phyloP scores from a whole-genome alignment of 2,888 invertebrate genomes.

The Gryllus longicercus region DNA sequence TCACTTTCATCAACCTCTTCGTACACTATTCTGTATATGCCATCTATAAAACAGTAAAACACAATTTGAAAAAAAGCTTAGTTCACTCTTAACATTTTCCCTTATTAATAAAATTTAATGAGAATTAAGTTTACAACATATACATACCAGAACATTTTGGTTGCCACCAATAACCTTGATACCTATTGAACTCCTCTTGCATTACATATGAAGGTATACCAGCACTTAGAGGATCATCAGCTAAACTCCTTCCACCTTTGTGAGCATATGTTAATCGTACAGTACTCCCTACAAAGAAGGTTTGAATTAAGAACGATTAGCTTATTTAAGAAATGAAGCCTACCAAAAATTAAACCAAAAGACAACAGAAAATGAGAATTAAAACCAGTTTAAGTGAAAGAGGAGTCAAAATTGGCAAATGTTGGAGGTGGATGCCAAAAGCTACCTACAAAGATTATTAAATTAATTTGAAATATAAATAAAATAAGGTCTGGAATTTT shows the following conservation, averaged over 20 bases:
- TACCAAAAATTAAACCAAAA: no score
- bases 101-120: constrained; percentile 24
- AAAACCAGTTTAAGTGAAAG: no score
- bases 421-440: no score
- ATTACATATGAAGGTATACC: constrained; percentile 98
- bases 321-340: no score
- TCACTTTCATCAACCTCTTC: constrained; percentile 86
- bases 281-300: constrained; percentile 56
- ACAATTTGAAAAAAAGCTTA: not conserved
- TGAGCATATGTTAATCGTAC: constrained; percentile 68
- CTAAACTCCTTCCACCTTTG: constrained; percentile 63
- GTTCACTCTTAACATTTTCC: constrained; percentile 3
- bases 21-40: constrained; percentile 75
- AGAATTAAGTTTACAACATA: not conserved
- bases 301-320: no score
- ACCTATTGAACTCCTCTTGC: constrained; percentile 96
- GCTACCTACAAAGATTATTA: no score
- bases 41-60: constrained; percentile 53
- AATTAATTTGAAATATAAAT: no score
- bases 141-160: constrained; percentile 64
- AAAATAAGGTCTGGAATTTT: no score
- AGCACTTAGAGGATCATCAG: constrained; percentile 82
- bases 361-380: no score
- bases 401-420: no score
- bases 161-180: constrained; percentile 99